Base-by-base conservation (phyloP, 2,113 vertebrate species). In the Lates calcarifer region DNA sequence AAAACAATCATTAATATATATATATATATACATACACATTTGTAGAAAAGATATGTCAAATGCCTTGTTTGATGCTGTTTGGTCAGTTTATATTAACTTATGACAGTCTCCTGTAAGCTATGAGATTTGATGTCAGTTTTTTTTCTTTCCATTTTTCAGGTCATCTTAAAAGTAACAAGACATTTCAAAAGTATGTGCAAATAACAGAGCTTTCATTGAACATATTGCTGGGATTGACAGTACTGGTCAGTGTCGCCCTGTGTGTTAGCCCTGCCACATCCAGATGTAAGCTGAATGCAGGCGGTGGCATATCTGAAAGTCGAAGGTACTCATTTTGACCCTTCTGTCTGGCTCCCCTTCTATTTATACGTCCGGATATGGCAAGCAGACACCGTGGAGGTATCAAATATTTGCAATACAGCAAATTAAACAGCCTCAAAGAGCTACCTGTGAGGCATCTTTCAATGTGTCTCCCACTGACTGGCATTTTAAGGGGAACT, bases 401-500 rank as follows among this genome's bases (percentile, higher is more conserved):
- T 95, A 94, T 95, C 94, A 93, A 94, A 95, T 95, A 95, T 95
- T 94, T 94, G 94, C 92, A 92, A 94, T 92, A 91, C 93, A 93
- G 92, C 94, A 92, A 92, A 95, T 93, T 86, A 92, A 91, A 90
- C 77, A 68, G 89, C 75, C 83, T 90, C 89, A 90, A 92, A 94
- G 91, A 90, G 83, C 77, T 90, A 93, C 91, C 91, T 92, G 90
- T 88, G 91, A 89, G 86, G 82, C 75, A 89, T 88, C 82, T 86
- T 89, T 83, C 72, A 87, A 83, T 81, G 80, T 58, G 53, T 86
- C 80, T 80, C 51, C 84, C 69, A 73, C 89, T 76, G 69, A 72
- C 70, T 76, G 83, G 71, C 64, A 75, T 81, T 82, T 85, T 73
- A n/a, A 61, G 73, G 66, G 70, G 33, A 82, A 79, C 39, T 49